Percentiles rank a stretch among this genome's conserved stretches.
phyloP scores from a whole-genome alignment of 2,888 invertebrate species.

The Plebejus melissa region DNA sequence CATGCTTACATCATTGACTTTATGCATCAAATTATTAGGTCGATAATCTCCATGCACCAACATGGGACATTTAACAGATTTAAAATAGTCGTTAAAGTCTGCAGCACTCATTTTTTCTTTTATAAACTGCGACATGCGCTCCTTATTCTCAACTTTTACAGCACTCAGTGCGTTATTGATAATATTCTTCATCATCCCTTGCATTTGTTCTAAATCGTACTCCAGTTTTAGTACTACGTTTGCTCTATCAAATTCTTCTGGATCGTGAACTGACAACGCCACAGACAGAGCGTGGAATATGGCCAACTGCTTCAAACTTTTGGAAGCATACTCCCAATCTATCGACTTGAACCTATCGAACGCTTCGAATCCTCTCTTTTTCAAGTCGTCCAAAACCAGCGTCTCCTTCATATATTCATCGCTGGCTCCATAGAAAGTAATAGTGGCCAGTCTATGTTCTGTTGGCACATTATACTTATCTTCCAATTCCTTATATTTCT shows the following conservation, averaged over 20 bases:
- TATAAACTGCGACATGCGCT: constrained; percentile 41
- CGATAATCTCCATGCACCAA: constrained; percentile 41
- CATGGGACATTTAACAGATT: constrained; percentile 36
- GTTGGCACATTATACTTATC: constrained; percentile 37
- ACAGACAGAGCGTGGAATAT: constrained; percentile 52
- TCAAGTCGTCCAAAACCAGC: constrained; percentile 44
- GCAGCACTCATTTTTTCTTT: constrained; percentile 28
- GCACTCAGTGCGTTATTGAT: constrained; percentile 35
- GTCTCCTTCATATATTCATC: constrained; percentile 38
- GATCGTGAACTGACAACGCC: constrained; percentile 45
- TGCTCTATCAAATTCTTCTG: constrained; percentile 40
- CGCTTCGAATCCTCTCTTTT: constrained; percentile 39
- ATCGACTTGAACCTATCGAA: constrained; percentile 42
- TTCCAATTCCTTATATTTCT: constrained; percentile 39
- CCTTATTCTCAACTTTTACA: constrained; percentile 43
- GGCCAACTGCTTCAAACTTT: constrained; percentile 43
- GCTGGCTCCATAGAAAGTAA: constrained; percentile 39
- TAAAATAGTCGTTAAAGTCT: constrained; percentile 36
- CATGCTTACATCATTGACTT: constrained; percentile 24
- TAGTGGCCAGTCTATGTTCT: constrained; percentile 41
- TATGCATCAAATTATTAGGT: constrained; percentile 42
- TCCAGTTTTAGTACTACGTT: constrained; percentile 24
- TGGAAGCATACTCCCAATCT: constrained; percentile 45
- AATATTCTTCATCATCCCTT: constrained; percentile 32
- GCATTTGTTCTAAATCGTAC: constrained; percentile 30